Evolutionary conservation across 2,797 vertebrate genomes (phyloP), one percentile per base, ranked within the genome.

Genomic region (Arctocebus calabarensis): DNA sequence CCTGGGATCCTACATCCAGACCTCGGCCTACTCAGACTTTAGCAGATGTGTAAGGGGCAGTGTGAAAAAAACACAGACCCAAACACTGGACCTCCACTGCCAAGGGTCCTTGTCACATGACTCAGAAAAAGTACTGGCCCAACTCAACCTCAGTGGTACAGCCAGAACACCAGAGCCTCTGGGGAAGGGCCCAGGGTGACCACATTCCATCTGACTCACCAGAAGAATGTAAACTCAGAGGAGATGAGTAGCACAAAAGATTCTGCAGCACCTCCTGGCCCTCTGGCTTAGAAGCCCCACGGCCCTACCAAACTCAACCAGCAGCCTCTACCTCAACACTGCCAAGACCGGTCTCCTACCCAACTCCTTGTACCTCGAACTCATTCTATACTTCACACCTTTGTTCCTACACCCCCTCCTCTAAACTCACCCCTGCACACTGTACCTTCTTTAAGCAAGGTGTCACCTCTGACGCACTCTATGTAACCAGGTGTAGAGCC

Each of bases 201-300:
- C 64, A 48, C 7, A 27, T 17, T 23, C 37, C n/a, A 59, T 32
- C 9, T 34, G 52, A 92, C 43, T 68, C 48, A 27, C 19, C 11
- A n/a, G 37, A 64, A 66, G 84, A 79, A 90, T 4, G 10, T 23
- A 40, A 62, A 86, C 64, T 27, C 17, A 29, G 13, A 45, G 55
- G 34, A 45, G 9, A 0, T 43, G 40, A 43, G 32, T 12, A 8
- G 68, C 78, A n/a, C 27, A 43, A 14, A 90, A 43, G 22, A 43
- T 16, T 37, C 52, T 3, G 1, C 0, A 4, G 59, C 32, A 84
- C 22, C 12, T 1, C 10, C 2, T 5, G 37, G 48, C 32, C 75
- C 48, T 78, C 61, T 52, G 43, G n/a, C n/a, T n/a, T 40, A 57
- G 68, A 83, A 86, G 75, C 75, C 32, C 16, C 52, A 4, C 6